Conservation (phyloP, 2,113 vertebrate species). For the Antechinus flavipes region DNA sequence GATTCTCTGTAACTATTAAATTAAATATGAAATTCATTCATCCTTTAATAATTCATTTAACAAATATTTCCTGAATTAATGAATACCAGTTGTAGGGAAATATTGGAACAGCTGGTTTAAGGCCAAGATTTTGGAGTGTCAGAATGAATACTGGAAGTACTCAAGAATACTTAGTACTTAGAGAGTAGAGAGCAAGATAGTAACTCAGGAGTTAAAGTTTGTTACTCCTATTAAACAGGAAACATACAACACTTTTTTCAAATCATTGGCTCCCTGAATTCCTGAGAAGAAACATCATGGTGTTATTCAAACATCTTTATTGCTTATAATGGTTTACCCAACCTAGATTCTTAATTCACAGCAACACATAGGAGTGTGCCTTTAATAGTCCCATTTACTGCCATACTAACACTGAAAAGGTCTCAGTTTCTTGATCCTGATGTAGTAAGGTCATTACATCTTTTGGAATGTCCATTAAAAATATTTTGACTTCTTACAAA, state of each 20-base stretch:
- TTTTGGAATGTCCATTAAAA: not conserved
- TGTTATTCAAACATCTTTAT: slow-evolving; percentile 16
- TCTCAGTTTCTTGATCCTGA: not conserved
- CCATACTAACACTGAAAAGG: not conserved
- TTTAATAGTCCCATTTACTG: slow-evolving; percentile 27
- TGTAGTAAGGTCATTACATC: not conserved
- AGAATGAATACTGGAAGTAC: not conserved
- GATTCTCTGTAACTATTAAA: not conserved
- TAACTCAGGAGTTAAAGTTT: not conserved
- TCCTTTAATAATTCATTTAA: not conserved
- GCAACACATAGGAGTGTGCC: slow-evolving; percentile 10
- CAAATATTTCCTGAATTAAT: not conserved
- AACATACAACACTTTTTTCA: not conserved
- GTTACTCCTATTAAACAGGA: not conserved
- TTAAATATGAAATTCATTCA: not conserved
- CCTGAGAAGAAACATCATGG: not conserved
- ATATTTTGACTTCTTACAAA: slow-evolving; percentile 39
- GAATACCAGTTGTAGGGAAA: not conserved
- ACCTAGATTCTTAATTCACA: not conserved
- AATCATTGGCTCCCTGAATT: not conserved
- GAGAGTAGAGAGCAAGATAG: not conserved
- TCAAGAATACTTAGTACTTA: not conserved
- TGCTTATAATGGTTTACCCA: not conserved
- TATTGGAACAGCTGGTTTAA: not conserved
- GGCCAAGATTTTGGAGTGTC: not conserved